Conservation (phyloP, 2,797 vertebrate species). For the Poecilia gillii region DNA sequence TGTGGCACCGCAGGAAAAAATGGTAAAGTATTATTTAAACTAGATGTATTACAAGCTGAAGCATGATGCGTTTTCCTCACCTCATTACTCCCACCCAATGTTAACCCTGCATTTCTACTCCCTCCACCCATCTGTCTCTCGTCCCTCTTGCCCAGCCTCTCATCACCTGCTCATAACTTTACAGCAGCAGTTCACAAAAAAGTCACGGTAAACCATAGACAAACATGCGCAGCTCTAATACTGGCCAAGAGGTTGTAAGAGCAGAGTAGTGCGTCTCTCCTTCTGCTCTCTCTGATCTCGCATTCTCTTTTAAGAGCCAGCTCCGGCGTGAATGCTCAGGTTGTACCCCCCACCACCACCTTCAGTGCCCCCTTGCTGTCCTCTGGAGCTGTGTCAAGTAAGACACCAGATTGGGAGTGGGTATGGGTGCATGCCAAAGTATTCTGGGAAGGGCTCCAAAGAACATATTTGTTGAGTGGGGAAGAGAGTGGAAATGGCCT, state of each 20-base stretch:
- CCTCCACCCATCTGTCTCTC: conserved; percentile 60
- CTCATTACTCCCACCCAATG: conserved; percentile 20
- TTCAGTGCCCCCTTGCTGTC: conserved; percentile 71
- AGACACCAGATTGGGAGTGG: conserved; percentile 76
- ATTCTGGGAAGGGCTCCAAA: conserved; percentile 86
- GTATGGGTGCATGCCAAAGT: conserved; percentile 77
- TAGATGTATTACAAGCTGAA: conserved; percentile 40
- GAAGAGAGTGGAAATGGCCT: conserved; percentile 81
- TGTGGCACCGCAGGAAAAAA: conserved; percentile 12
- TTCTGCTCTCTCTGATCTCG: conserved; percentile 12
- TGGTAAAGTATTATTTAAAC: conserved; percentile 13
- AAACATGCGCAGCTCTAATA: conserved; percentile 61
- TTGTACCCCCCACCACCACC: conserved; percentile 56
- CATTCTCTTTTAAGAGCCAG: conserved; percentile 30
- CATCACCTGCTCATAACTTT: conserved; percentile 75
- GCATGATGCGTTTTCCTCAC: conserved; percentile 37
- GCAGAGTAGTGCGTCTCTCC: conserved; percentile 9
- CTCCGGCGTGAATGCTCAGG: conserved; percentile 43
- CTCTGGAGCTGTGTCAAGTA: conserved; percentile 78
- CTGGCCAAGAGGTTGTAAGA: conserved; percentile 26
- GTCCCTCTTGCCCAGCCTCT: conserved; percentile 62
- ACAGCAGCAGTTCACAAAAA: conserved; percentile 49
- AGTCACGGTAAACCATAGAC: conserved; percentile 65
- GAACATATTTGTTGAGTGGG: conserved; percentile 87
- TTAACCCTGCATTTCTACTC: conserved; percentile 23